A percentile compares a stretch with the other conserved stretches of the same genome.
Conservation (phyloP, 2,797 vertebrate genomes). For the Euthynnus affinis region DNA sequence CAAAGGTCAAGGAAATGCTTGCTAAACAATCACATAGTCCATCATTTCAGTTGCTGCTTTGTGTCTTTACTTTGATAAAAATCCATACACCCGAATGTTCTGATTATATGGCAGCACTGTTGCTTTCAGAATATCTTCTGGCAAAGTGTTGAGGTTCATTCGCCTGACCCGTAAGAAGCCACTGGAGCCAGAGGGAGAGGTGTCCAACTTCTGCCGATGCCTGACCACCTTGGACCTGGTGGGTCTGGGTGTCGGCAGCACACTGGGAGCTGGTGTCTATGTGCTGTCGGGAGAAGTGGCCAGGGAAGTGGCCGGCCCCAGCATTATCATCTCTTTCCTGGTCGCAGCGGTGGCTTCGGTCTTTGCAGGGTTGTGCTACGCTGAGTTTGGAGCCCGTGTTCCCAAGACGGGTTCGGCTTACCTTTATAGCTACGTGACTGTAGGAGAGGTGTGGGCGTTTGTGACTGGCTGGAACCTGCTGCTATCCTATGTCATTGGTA, state of each 20-base stretch:
- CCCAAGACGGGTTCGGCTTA: slow-evolving; percentile 83
- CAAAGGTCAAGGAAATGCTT: not conserved
- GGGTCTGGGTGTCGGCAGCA: slow-evolving; percentile 70
- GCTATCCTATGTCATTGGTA: slow-evolving; percentile 80
- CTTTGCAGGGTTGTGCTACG: slow-evolving; percentile 58
- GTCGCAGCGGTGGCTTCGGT: slow-evolving; percentile 42
- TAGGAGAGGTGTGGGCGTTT: slow-evolving; percentile 75
- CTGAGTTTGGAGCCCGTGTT: slow-evolving; percentile 71
- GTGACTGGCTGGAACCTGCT: slow-evolving; percentile 84
- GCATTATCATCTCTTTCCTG: slow-evolving; percentile 63
- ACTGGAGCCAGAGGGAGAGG: slow-evolving; percentile 11
- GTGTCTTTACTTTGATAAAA: not conserved
- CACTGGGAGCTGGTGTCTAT: slow-evolving; percentile 68
- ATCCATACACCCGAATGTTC: not conserved
- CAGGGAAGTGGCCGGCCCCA: slow-evolving; percentile 74
- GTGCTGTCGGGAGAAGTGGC: slow-evolving; percentile 84
- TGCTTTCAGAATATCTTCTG: slow-evolving; percentile 13
- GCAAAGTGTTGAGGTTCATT: slow-evolving; percentile 20
- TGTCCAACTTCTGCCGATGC: slow-evolving; percentile 75
- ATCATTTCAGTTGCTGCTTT: not conserved
- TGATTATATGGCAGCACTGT: not conserved
- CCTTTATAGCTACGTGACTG: slow-evolving; percentile 74
- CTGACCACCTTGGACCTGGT: slow-evolving; percentile 78
- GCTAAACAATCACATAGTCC: not conserved
- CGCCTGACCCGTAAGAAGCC: slow-evolving; percentile 52